Evolutionary conservation across 2,113 vertebrate species (phyloP), one percentile per base, ranked within the genome.

Genomic region (Numenius arquata): DNA sequence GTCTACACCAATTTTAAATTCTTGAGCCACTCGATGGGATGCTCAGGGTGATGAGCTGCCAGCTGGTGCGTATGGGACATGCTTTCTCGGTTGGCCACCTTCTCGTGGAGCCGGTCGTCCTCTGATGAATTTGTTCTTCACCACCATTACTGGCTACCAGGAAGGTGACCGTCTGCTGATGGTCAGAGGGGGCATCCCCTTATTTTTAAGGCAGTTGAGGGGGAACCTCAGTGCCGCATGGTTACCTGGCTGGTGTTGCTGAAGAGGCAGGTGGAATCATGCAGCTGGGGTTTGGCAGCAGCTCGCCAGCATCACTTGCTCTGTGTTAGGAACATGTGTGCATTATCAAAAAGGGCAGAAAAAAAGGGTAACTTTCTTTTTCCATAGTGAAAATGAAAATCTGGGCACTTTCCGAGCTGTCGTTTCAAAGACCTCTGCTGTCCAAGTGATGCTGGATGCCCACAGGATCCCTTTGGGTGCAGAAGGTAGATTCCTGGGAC

Each of bases 81-180:
- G 19, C 34, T 62, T 19, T 8, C 30, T 74, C 34, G 10, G 18
- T 9, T 45, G 40, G 38, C 15, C n/a, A 52, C 38, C 68, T 70
- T 89, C 56, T 29, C 11, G 4, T 0, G 1, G 8, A 62, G 47
- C 66, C 2, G 1, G 22, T 73, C 53, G 26, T 75, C 11, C 26
- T 83, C 40, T 18, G 47, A 12, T 58, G 61, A 36, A 6, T 43
- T 89, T 71, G 32, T 55, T 88, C 36, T 50, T 80, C 32, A 6
- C n/a, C 50, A 25, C 36, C 11, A 0, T 40, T 77, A 13, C 40
- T 34, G 59, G 36, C n/a, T 32, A 72, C 2, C 0, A 0, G 48
- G 36, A 50, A 40, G 29, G 23, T 79, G 45, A 59, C 9, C 4
- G 6, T 40, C 30, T 70, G 74, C 63, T 61, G 48, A 18, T 0